Conservation (phyloP, 53 echinoderm and acorn worm species). For the Crossaster papposus region DNA sequence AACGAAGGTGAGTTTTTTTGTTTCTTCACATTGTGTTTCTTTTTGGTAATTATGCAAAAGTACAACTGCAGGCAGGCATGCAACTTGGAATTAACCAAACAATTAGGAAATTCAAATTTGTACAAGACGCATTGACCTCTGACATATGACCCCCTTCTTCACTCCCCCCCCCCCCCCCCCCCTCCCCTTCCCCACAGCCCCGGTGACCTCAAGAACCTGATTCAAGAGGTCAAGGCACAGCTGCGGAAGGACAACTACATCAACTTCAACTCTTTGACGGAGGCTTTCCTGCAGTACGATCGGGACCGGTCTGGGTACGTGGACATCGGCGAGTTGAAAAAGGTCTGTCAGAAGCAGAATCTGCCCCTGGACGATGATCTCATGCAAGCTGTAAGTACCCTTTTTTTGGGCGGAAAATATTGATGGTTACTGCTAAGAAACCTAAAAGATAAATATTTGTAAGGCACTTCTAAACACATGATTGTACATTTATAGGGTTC, state of each 20-base stretch:
- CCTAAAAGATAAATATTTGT: not conserved
- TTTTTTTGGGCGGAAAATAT: not conserved
- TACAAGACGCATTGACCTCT: not conserved
- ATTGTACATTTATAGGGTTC: too few species aligned
- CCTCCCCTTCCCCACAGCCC: slow-evolving; percentile 63
- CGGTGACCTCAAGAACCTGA: slow-evolving; percentile 78
- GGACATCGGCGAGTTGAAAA: slow-evolving; percentile 81
- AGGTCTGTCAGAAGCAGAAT: slow-evolving; percentile 92
- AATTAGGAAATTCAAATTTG: too few species aligned
- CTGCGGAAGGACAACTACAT: slow-evolving; percentile 95
- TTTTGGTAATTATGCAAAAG: too few species aligned
- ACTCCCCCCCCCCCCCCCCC: not conserved
- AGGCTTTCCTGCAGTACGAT: slow-evolving; percentile 94
- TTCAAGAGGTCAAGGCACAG: slow-evolving; percentile 84
- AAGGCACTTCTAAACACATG: too few species aligned
- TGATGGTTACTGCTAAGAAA: not conserved
- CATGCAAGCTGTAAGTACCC: slow-evolving; percentile 90
- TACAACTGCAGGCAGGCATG: too few species aligned
- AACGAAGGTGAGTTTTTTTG: slow-evolving; percentile 71
- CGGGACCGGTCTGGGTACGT: slow-evolving; percentile 82
- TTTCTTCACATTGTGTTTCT: not conserved
- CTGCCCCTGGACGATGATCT: slow-evolving; percentile 97
- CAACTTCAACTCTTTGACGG: slow-evolving; percentile 91
- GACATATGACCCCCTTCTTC: not conserved
- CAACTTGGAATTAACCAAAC: too few species aligned